Conservation (phyloP, 2,797 vertebrate genomes). For the Sparidentex hasta region DNA sequence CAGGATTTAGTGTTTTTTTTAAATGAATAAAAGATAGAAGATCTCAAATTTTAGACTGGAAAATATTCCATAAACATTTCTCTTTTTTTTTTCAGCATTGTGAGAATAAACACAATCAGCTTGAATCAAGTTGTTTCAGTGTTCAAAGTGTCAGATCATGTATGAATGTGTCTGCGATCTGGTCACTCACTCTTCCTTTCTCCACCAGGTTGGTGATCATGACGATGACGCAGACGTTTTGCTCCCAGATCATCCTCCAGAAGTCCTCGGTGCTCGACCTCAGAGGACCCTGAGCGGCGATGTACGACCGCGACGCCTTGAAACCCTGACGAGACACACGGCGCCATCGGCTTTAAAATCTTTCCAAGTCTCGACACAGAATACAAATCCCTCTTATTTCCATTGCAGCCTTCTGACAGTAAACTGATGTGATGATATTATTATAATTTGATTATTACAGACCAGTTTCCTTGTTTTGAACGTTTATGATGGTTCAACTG, state of each 20-base stretch:
- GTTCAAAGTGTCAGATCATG: neutral
- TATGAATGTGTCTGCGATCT: neutral
- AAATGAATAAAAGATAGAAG: too few species aligned
- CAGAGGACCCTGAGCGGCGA: conserved; percentile 96
- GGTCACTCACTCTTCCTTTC: conserved; percentile 92
- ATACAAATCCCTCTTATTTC: neutral
- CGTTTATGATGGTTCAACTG: too few species aligned
- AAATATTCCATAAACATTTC: too few species aligned
- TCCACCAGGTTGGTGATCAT: conserved; percentile 99
- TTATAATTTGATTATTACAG: too few species aligned
- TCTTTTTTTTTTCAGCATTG: too few species aligned
- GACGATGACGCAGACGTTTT: conserved; percentile 93
- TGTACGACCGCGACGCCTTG: conserved; percentile 91
- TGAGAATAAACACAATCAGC: too few species aligned
- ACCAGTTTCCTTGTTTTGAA: too few species aligned
- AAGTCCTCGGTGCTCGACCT: conserved; percentile 95
- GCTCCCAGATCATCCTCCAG: conserved; percentile 99
- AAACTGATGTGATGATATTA: too few species aligned
- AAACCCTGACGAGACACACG: conserved; percentile 86
- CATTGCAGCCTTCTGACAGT: neutral
- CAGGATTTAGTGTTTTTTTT: neutral
- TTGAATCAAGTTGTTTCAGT: too few species aligned
- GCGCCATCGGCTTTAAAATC: neutral
- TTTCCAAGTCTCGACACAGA: neutral
- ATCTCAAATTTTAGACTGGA: too few species aligned